A percentile compares a stretch with the other conserved stretches of the same genome.
These are phyloP conservation scores for Bombus polaris DNA, from an alignment of 1,140 invertebrate species.

Conservation along the genomic window DNA sequence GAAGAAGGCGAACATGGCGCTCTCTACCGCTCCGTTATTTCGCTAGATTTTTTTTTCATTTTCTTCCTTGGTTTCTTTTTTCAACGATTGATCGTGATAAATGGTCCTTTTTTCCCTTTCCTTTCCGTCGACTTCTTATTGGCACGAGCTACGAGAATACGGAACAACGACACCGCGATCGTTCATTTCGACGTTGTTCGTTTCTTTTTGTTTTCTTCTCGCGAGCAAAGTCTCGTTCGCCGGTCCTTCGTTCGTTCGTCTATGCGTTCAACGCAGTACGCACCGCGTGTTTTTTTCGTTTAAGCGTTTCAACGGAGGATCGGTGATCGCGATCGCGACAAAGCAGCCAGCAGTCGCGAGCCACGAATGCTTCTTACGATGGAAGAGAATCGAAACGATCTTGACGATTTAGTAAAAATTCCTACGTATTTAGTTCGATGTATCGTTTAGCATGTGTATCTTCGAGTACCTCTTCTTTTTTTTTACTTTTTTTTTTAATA, in stretches of 20 bases:
- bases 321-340: background rate
- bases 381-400: conserved; percentile 10
- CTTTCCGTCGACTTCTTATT: conserved; percentile 29
- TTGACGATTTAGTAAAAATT: conserved; percentile 43
- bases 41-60: background rate
- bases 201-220: background rate
- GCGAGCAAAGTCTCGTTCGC: background rate
- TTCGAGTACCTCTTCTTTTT: background rate
- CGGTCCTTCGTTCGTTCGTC: background rate
- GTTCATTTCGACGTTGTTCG: background rate
- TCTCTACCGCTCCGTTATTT: background rate
- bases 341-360: background rate
- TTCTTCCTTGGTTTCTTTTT: background rate
- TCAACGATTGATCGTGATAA: background rate
- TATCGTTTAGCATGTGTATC: conserved; percentile 32
- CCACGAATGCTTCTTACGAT: conserved; percentile 21
- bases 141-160: conserved; percentile 49
- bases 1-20: background rate
- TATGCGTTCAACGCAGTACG: background rate
- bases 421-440: conserved; percentile 55
- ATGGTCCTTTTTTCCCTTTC: conserved; percentile 21
- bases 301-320: conserved; percentile 12
- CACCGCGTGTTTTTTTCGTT: background rate
- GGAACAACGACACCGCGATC: conserved; percentile 45
- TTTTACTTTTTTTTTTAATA: background rate